A percentile compares a stretch with the other conserved stretches of the same genome.
Conservation (phyloP, 1,140 invertebrate genomes). For the Bombus confusus region DNA sequence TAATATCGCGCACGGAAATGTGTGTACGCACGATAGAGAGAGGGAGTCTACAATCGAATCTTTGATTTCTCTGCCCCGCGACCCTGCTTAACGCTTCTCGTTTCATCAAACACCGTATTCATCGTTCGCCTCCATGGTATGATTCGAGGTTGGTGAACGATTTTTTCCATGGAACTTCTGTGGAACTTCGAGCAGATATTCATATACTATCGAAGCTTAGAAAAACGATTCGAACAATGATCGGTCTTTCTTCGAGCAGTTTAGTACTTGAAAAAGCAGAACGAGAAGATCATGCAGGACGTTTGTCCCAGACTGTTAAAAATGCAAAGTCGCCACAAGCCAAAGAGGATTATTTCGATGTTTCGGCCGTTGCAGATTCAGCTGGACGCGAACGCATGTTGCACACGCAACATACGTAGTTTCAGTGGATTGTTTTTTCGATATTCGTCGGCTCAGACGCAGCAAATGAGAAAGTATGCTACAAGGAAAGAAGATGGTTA, state of each 20-base stretch:
- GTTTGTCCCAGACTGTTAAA: conserved; percentile 16
- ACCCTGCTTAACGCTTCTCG: conserved; percentile 31
- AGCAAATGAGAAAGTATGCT: conserved; percentile 41
- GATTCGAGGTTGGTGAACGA: not conserved
- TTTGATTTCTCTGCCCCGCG: conserved; percentile 57
- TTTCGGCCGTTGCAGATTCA: conserved; percentile 53
- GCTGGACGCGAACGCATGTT: conserved; percentile 52
- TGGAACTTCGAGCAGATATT: not conserved
- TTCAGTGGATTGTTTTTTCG: conserved; percentile 53
- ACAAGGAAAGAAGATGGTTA: not conserved
- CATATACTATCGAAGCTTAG: not conserved
- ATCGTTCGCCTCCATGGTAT: conserved; percentile 15
- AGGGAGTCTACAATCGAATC: conserved; percentile 61
- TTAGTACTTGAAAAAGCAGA: no score
- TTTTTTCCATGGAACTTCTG: not conserved
- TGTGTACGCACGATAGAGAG: conserved; percentile 13
- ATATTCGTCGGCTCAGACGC: conserved; percentile 45
- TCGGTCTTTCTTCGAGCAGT: not conserved
- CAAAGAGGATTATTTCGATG: conserved; percentile 62
- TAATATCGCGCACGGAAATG: conserved; percentile 32
- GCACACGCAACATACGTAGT: not conserved
- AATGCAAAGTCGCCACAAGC: conserved; percentile 54
- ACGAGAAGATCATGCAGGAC: not conserved
- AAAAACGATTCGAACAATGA: not conserved
- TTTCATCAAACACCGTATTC: conserved; percentile 48